phyloP scores from a whole-genome alignment of 2,888 invertebrate species.

The Deroplatys truncata region DNA sequence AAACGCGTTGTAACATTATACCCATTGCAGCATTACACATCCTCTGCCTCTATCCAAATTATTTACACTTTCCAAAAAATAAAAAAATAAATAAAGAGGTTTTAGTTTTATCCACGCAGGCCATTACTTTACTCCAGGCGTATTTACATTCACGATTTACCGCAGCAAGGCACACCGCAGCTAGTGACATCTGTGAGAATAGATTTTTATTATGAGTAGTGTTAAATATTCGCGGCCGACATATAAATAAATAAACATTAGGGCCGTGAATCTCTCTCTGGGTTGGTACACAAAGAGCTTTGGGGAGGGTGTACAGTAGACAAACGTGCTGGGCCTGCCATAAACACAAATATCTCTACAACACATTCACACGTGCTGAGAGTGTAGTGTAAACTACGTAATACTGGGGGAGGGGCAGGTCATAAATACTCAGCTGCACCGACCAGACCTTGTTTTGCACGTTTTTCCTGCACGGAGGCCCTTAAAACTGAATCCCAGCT shows the following conservation, averaged over 20 bases:
- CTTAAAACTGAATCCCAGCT: background rate
- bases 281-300: background rate
- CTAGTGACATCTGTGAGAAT: background rate
- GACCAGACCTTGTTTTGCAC: background rate
- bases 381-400: background rate
- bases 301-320: background rate
- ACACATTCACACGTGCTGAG: background rate
- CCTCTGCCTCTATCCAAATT: background rate
- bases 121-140: background rate
- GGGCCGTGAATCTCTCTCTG: background rate
- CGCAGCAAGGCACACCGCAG: background rate
- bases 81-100: background rate
- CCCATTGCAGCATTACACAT: background rate
- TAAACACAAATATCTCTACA: background rate
- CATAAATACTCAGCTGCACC: background rate
- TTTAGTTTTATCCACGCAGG: background rate
- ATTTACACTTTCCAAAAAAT: background rate
- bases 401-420: background rate
- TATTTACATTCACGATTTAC: background rate
- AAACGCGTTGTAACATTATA: background rate
- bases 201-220: background rate
- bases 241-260: constrained; percentile 7
- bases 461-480: background rate
- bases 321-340: background rate
- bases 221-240: background rate